Evolutionary conservation across 64 coral and sea anemone species (phyloP), one percentile per base, ranked within the genome.

Genomic region (Actinia equina): DNA sequence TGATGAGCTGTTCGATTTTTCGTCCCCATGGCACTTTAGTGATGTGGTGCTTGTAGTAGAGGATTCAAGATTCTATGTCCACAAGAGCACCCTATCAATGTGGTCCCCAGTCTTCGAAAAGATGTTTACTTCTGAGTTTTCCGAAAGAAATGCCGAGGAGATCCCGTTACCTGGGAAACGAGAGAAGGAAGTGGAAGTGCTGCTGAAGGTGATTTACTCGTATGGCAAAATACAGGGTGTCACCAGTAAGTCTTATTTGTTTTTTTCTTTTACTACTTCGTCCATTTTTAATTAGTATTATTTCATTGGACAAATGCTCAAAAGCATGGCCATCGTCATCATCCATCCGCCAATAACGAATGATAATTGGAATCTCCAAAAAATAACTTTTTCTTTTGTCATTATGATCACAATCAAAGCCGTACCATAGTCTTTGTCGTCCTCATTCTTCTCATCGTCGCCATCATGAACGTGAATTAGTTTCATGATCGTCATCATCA

Each of bases 61-160:
- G 26, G 89, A 70, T 18, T 80, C 77, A 44, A 86, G 79, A 91
- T 91, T 91, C 26, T 84, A 91, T 46, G 85, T 91, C 2, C 89
- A 91, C 77, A 86, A 65, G 54, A 87, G 89, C 84, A 91, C 85
- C 59, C n/a, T 91, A 17, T 91, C 89, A 18, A 91, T 91, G 61
- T 91, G 89, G 89, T 91, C 89, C 51, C 89, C 89, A 51, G 89
- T 91, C 7, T 91, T 91, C 37, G 89, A 91, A 82, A 86, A 61
- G 79, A 91, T 91, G 89, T 87, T 91, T 37, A 91, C 89, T n/a
- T 86, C 89, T n/a, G 84, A 26, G 23, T 91, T 91, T 52, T 58
- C 59, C 10, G 89, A 91, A 85, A 91, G 25, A 65, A 77, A 78
- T 37, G 89, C 89, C 0, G 26, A 91, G 56, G 89, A 91, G 84